Percentiles rank a stretch among this genome's conserved stretches.
Evolutionary conservation across 2,113 vertebrate species (phyloP).

Genomic region (Sciurus niger): DNA sequence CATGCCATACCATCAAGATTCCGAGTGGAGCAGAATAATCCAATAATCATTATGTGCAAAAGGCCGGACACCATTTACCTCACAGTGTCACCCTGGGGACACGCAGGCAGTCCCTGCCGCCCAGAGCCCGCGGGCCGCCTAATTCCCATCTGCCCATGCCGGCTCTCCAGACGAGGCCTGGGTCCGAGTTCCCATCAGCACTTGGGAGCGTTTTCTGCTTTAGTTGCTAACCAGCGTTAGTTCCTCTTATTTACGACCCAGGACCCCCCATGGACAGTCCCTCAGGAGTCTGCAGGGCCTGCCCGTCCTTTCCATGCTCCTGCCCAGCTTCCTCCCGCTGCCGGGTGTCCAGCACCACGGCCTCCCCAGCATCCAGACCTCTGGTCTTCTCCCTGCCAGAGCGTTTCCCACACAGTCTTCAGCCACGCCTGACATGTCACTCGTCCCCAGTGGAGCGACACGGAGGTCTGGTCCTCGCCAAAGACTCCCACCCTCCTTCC

Average conservation of each 20-base stretch:
- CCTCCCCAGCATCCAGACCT: background rate
- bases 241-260: background rate
- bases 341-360: background rate
- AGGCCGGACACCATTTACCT: background rate
- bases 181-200: background rate
- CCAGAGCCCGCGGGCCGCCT: no score
- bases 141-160: background rate
- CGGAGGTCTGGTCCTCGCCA: background rate
- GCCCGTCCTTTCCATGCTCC: background rate
- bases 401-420: background rate
- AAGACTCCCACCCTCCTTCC: background rate
- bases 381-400: background rate
- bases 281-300: no score
- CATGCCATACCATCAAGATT: background rate
- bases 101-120: background rate
- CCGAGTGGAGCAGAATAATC: background rate
- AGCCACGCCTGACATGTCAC: background rate
- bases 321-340: rapidly evolving
- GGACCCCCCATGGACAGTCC: background rate
- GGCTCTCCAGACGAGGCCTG: background rate
- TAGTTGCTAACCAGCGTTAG: background rate
- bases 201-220: background rate
- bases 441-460: background rate
- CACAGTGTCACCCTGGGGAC: background rate
- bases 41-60: background rate